These are phyloP conservation scores for Pipa parva DNA, from an alignment of 2,113 vertebrate species.

Conservation along the genomic window DNA sequence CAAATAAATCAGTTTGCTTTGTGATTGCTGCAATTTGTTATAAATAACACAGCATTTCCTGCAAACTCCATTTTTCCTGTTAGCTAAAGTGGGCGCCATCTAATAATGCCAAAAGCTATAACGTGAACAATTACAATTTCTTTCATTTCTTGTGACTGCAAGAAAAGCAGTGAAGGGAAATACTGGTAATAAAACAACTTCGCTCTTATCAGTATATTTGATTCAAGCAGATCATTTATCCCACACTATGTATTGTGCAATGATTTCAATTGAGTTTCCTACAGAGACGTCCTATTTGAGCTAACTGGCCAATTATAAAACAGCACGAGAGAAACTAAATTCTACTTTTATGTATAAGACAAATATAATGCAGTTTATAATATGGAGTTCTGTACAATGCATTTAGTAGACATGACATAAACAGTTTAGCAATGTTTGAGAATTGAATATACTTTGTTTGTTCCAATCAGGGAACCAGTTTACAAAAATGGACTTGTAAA, in stretches of 20 bases:
- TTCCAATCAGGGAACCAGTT: too few relatives aligned
- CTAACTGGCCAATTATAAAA: background rate
- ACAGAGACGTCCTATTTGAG: background rate
- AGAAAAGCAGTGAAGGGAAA: background rate
- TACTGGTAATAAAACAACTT: conserved; percentile 4
- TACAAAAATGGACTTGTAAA: too few relatives aligned
- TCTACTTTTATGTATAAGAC: too few relatives aligned
- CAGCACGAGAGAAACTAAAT: background rate
- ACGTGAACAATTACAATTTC: background rate
- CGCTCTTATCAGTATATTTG: background rate
- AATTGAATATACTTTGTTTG: too few relatives aligned
- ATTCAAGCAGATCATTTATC: background rate
- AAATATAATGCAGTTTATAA: too few relatives aligned
- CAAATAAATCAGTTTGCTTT: too few relatives aligned
- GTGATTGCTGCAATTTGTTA: too few relatives aligned
- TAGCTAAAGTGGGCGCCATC: conserved; percentile 4
- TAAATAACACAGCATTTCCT: too few relatives aligned
- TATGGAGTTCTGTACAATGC: too few relatives aligned
- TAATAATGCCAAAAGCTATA: background rate
- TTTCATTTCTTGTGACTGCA: conserved; percentile 15
- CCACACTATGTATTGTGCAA: background rate
- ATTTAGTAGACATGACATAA: too few relatives aligned
- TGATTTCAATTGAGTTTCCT: background rate
- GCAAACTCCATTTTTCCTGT: background rate
- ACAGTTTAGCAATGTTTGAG: too few relatives aligned